Evolutionary conservation across 2,797 vertebrate genomes (phyloP).

Genomic region (Girardinus metallicus): DNA sequence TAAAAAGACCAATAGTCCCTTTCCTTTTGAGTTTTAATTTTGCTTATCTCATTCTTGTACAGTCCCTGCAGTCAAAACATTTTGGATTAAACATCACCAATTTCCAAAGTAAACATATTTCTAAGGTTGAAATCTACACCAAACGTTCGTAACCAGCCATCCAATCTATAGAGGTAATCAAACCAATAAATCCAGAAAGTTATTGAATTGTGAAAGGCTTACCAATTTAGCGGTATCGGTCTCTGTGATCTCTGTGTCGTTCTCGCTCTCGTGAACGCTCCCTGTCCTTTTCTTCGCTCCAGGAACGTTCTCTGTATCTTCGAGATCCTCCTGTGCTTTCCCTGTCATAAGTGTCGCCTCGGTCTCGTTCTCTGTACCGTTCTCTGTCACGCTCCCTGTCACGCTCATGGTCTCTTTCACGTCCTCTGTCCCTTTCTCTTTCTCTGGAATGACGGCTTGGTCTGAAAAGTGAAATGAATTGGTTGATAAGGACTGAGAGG

Average conservation of each 20-base stretch:
- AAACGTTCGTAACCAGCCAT: neutral
- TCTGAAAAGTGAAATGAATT: conserved; percentile 63
- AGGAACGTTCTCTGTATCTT: conserved; percentile 72
- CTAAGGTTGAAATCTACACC: neutral
- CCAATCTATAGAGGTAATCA: neutral
- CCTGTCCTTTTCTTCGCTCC: conserved; percentile 83
- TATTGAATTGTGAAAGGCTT: conserved; percentile 20
- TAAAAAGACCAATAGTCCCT: neutral
- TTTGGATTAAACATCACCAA: neutral
- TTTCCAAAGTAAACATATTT: neutral
- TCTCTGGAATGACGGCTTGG: conserved; percentile 73
- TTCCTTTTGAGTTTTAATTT: neutral
- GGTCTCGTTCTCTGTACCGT: conserved; percentile 74
- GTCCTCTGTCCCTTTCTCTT: conserved; percentile 78
- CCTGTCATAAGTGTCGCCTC: conserved; percentile 70
- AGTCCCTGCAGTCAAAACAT: neutral
- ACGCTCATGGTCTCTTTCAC: conserved; percentile 78
- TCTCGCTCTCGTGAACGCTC: conserved; percentile 87
- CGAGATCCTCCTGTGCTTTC: conserved; percentile 63
- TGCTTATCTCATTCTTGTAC: neutral
- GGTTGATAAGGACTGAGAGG: neutral
- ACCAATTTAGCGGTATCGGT: conserved; percentile 85
- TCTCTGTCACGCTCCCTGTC: conserved; percentile 77
- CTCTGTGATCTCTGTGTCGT: conserved; percentile 75
- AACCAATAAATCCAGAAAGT: neutral